phyloP scores from a whole-genome alignment of 2,113 vertebrate genomes.

The Pomatorhinus ruficollis region DNA sequence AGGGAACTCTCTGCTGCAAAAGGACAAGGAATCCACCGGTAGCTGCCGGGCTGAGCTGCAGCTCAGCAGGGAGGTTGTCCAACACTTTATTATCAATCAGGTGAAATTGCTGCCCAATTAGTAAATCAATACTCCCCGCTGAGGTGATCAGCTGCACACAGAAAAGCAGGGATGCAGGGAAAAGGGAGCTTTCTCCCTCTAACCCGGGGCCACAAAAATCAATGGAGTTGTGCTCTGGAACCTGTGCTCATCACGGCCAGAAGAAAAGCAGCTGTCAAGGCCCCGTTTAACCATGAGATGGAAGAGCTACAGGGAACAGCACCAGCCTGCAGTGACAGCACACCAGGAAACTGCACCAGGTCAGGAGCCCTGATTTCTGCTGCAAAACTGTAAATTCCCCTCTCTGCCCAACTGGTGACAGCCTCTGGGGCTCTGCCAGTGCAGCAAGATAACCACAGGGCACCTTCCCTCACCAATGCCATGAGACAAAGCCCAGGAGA shows the following conservation, averaged over 20 bases:
- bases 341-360: neutral
- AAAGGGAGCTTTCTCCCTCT: neutral
- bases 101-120: constrained; percentile 57
- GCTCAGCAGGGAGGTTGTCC: constrained; percentile 62
- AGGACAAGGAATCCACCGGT: constrained; percentile 42
- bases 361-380: neutral
- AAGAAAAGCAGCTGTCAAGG: neutral
- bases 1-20: constrained; percentile 47
- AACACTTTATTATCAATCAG: constrained; percentile 49
- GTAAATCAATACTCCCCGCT: constrained; percentile 18
- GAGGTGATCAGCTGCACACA: neutral
- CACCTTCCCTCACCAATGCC: neutral
- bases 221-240: constrained; percentile 30
- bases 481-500: neutral
- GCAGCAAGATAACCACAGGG: neutral
- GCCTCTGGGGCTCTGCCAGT: neutral
- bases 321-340: neutral
- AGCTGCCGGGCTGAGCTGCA: constrained; percentile 5
- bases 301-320: constrained; percentile 2
- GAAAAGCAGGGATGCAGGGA: neutral
- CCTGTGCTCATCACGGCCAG: neutral
- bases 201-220: constrained; percentile 21
- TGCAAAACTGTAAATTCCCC: neutral
- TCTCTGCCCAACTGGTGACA: neutral
- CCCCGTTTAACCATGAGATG: neutral